Conservation (phyloP, 1,140 invertebrate species). For the Aphaenogaster ashmeadi region DNA sequence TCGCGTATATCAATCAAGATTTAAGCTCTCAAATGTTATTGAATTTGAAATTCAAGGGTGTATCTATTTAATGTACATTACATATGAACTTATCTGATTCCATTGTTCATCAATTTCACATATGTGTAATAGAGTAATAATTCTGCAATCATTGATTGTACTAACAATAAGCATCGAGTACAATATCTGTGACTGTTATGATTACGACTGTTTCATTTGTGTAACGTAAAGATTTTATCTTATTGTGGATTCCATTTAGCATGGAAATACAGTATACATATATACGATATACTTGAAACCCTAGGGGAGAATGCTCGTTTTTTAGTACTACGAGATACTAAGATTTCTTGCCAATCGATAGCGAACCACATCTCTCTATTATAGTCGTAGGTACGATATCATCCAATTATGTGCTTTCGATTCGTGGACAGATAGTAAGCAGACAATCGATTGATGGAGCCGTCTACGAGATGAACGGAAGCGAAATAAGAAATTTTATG, state of each 20-base stretch:
- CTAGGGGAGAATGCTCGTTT: background rate
- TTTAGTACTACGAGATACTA: background rate
- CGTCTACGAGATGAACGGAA: conserved; percentile 15
- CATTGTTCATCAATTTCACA: conserved; percentile 13
- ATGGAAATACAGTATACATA: background rate
- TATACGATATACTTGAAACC: background rate
- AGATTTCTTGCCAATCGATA: conserved; percentile 30
- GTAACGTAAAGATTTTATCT: conserved; percentile 4
- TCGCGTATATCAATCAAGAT: background rate
- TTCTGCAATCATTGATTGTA: conserved; percentile 32
- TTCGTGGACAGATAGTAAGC: conserved; percentile 30
- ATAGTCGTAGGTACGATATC: conserved; percentile 25
- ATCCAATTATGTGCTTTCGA: conserved; percentile 45
- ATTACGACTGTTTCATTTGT: conserved; percentile 12
- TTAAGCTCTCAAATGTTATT: background rate
- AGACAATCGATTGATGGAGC: conserved; percentile 45
- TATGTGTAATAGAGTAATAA: conserved; percentile 9
- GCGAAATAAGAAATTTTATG: conserved; percentile 61
- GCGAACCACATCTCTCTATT: conserved; percentile 24
- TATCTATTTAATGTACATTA: background rate
- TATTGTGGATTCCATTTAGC: background rate
- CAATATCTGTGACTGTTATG: background rate
- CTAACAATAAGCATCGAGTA: background rate
- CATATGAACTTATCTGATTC: background rate
- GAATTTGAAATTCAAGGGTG: background rate